Evolutionary conservation across 2,888 invertebrate species (phyloP).

Genomic region (Busseola fusca): DNA sequence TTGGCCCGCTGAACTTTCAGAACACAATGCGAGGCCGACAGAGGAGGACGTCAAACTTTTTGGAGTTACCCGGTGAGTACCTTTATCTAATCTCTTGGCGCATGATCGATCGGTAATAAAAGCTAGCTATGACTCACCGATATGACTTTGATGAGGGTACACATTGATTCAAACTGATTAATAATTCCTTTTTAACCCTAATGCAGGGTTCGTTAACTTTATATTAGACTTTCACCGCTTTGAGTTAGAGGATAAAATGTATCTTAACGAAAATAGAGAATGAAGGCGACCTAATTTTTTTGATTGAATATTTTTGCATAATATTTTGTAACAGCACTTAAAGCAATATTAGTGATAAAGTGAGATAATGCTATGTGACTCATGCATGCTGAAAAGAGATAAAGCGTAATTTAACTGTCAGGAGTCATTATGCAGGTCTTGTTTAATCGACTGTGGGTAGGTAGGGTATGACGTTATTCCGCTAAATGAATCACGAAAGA

Average conservation of each 20-base stretch:
- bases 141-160: constrained; percentile 52
- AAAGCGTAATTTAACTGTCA: background rate
- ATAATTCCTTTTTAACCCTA: constrained; percentile 51
- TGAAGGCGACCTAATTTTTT: background rate
- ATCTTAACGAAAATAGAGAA: background rate
- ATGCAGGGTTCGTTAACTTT: constrained; percentile 35
- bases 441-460: background rate
- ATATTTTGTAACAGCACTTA: constrained; percentile 6
- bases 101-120: constrained; percentile 34
- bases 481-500: background rate
- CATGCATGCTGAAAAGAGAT: background rate
- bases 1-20: constrained; percentile 94
- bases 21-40: constrained; percentile 93
- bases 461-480: background rate
- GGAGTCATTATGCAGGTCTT: background rate
- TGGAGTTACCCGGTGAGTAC: constrained; percentile 94
- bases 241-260: constrained; percentile 1
- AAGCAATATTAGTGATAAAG: background rate
- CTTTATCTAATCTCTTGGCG: constrained; percentile 30
- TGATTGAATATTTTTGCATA: constrained; percentile 14
- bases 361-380: background rate
- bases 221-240: constrained; percentile 16
- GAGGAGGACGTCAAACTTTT: constrained; percentile 95
- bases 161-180: constrained; percentile 50
- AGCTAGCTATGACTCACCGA: constrained; percentile 21